phyloP scores from a whole-genome alignment of 2,797 vertebrate species.

The Rhincodon typus region DNA sequence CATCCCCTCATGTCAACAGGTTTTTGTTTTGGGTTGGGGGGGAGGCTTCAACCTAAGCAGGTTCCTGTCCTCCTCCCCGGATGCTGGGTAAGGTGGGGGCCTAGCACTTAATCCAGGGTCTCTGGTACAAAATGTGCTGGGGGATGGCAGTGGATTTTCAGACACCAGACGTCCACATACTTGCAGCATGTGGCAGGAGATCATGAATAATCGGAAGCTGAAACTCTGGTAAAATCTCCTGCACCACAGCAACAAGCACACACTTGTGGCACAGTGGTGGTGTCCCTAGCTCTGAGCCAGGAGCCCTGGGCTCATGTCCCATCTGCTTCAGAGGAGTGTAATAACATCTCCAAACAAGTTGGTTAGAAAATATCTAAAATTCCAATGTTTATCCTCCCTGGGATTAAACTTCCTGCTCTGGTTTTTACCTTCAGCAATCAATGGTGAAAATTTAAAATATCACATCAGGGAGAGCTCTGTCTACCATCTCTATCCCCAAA shows the following conservation, averaged over 20 bases:
- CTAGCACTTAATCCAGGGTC: neutral
- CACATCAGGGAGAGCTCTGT: neutral
- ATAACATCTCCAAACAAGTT: too few relatives aligned
- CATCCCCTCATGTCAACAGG: neutral
- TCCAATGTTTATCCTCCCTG: neutral
- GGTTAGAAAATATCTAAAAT: too few relatives aligned
- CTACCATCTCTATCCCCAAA: neutral
- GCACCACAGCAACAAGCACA: neutral
- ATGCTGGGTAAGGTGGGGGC: neutral
- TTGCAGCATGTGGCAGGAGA: neutral
- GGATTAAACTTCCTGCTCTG: neutral
- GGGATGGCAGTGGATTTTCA: neutral
- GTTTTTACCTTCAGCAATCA: neutral
- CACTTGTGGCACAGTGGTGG: too few relatives aligned
- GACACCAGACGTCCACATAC: neutral
- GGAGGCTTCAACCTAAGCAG: neutral
- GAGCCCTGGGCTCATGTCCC: too few relatives aligned
- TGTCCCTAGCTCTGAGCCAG: too few relatives aligned
- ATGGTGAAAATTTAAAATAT: neutral
- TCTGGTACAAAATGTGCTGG: neutral
- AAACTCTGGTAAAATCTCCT: neutral
- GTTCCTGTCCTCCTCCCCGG: too few relatives aligned
- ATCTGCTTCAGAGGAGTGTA: too few relatives aligned
- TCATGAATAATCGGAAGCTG: neutral
- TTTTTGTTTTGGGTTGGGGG: neutral